These are phyloP conservation scores for Dione vanillae DNA, from an alignment of 2,888 invertebrate genomes.

Conservation along the genomic window DNA sequence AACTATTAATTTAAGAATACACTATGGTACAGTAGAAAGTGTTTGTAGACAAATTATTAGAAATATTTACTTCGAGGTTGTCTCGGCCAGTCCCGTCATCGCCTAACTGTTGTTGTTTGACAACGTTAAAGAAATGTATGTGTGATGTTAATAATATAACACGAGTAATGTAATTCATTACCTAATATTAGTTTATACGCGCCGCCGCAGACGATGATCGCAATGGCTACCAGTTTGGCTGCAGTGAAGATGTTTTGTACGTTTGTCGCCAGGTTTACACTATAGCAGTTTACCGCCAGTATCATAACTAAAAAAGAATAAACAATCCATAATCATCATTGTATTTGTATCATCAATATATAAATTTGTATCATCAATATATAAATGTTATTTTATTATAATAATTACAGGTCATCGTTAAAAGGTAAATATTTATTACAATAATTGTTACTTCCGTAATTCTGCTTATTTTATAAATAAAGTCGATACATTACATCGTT, in stretches of 20 bases:
- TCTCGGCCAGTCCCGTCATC: constrained; percentile 14
- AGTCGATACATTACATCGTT: background rate
- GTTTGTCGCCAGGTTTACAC: constrained; percentile 96
- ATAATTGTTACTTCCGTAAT: no score
- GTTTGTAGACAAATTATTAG: constrained; percentile 9
- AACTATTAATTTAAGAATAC: constrained; percentile 3
- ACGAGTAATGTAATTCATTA: constrained; percentile 65
- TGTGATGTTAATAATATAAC: constrained; percentile 17
- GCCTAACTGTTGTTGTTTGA: constrained; percentile 3
- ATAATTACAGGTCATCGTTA: no score
- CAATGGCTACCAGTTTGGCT: constrained; percentile 95
- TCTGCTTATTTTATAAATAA: background rate
- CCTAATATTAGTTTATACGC: constrained; percentile 94
- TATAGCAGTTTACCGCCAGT: constrained; percentile 96
- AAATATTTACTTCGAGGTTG: constrained; percentile 14
- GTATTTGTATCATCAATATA: no score
- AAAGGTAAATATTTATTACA: no score
- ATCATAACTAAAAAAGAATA: constrained; percentile 89
- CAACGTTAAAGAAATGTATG: constrained; percentile 6
- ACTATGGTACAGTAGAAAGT: background rate
- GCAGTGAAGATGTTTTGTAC: constrained; percentile 98
- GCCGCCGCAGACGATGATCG: constrained; percentile 95
- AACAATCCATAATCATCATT: no score
- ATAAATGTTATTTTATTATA: no score
- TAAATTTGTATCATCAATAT: no score